These are phyloP conservation scores for Tenthredo livida DNA, from an alignment of 2,888 invertebrate genomes.

Conservation along the genomic window DNA sequence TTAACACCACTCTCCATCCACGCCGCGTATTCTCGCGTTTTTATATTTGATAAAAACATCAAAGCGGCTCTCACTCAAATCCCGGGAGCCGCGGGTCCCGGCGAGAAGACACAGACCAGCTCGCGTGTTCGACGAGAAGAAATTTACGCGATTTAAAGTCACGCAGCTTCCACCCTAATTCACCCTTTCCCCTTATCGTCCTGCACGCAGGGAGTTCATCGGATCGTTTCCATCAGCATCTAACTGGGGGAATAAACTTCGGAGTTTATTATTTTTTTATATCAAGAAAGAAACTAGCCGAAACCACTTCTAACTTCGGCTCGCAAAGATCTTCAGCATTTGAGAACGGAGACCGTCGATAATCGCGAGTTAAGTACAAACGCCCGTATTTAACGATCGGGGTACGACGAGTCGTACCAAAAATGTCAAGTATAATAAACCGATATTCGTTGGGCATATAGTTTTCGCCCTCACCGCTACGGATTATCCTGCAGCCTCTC, in stretches of 20 bases:
- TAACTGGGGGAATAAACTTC: neutral
- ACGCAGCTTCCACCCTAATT: constrained; percentile 1
- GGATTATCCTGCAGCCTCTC: neutral
- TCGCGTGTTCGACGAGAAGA: neutral
- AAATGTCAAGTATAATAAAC: neutral
- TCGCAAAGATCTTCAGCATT: neutral
- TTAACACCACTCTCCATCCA: constrained; percentile 7
- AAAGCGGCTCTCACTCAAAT: constrained; percentile 17
- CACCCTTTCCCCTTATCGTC: neutral
- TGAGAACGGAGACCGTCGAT: neutral
- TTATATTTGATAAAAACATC: constrained; percentile 2
- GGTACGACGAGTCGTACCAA: neutral
- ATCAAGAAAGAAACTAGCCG: neutral
- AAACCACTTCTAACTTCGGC: neutral
- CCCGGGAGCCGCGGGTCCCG: neutral
- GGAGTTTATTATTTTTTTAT: neutral
- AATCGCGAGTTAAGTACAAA: neutral
- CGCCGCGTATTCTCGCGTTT: constrained; percentile 10
- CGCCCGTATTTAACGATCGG: neutral
- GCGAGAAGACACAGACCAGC: neutral
- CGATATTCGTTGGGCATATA: neutral
- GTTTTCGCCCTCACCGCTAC: neutral
- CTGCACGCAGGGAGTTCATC: neutral
- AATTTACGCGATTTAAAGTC: neutral
- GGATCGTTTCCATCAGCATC: neutral